Conservation (phyloP, 2,888 invertebrate species). For the Bombylius discolor region DNA sequence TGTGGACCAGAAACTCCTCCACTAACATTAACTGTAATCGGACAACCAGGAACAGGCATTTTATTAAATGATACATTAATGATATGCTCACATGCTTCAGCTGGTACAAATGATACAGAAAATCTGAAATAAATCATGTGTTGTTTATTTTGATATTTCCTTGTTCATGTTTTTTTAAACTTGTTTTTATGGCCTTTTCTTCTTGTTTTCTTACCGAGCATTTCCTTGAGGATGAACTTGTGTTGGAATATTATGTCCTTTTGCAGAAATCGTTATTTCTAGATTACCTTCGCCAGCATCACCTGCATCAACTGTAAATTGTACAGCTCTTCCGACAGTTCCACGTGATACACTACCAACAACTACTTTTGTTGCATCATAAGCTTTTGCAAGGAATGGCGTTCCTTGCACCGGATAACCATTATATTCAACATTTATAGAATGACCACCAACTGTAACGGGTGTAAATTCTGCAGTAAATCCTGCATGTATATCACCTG, state of each 20-base stretch:
- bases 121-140: conserved; percentile 46
- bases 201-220: conserved; percentile 33
- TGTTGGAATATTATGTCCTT: conserved; percentile 86
- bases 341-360: conserved; percentile 69
- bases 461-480: conserved; percentile 88
- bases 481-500: conserved; percentile 75
- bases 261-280: conserved; percentile 90
- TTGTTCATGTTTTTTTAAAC: not conserved
- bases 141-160: too few relatives aligned
- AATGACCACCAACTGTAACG: conserved; percentile 82
- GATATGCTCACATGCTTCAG: conserved; percentile 85
- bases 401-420: conserved; percentile 79
- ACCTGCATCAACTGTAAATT: conserved; percentile 89
- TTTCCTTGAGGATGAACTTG: conserved; percentile 89
- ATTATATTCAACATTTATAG: conserved; percentile 82
- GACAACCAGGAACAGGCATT: conserved; percentile 72
- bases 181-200: too few relatives aligned
- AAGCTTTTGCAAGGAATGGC: conserved; percentile 81
- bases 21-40: conserved; percentile 71
- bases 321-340: conserved; percentile 83
- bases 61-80: conserved; percentile 98
- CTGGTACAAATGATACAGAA: conserved; percentile 91
- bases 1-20: conserved; percentile 51
- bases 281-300: conserved; percentile 95
- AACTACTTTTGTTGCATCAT: conserved; percentile 78